A percentile compares a stretch with the other conserved stretches of the same genome.
phyloP scores from a whole-genome alignment of 2,888 invertebrate genomes.

The Silvanus unidentatus region DNA sequence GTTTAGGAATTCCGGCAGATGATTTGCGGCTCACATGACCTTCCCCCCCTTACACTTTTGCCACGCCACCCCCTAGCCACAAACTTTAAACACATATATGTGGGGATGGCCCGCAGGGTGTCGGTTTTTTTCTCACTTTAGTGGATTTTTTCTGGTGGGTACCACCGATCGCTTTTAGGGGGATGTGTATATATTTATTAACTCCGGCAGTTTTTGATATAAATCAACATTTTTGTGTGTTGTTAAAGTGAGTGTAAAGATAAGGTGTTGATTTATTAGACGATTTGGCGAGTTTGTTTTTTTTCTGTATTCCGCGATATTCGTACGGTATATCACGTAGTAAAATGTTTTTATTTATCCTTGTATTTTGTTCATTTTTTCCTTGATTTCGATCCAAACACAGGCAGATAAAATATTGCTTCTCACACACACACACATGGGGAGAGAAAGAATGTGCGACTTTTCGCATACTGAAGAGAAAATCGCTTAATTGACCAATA shows the following conservation, averaged over 20 bases:
- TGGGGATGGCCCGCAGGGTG: conserved; percentile 14
- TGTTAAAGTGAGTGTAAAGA: conserved; percentile 37
- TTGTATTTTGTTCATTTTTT: neutral
- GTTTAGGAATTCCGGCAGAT: conserved; percentile 57
- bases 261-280: conserved; percentile 38
- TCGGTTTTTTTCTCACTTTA: conserved; percentile 14
- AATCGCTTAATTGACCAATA: no score
- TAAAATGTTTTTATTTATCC: conserved; percentile 10
- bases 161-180: conserved; percentile 29
- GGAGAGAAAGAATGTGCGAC: no score
- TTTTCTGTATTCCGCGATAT: conserved; percentile 17
- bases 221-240: conserved; percentile 39
- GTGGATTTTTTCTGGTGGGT: conserved; percentile 21
- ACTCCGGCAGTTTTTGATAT: conserved; percentile 36
- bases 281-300: conserved; percentile 29
- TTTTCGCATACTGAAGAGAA: no score
- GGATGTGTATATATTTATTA: conserved; percentile 35
- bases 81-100: conserved; percentile 2
- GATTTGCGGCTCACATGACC: conserved; percentile 51
- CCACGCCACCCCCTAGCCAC: conserved; percentile 21
- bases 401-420: neutral
- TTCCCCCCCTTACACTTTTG: conserved; percentile 23
- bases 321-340: conserved; percentile 12
- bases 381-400: neutral
- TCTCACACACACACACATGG: no score